Evolutionary conservation across 2,888 invertebrate species (phyloP), one percentile per base, ranked within the genome.

Genomic region (Sphinx pinastri): DNA sequence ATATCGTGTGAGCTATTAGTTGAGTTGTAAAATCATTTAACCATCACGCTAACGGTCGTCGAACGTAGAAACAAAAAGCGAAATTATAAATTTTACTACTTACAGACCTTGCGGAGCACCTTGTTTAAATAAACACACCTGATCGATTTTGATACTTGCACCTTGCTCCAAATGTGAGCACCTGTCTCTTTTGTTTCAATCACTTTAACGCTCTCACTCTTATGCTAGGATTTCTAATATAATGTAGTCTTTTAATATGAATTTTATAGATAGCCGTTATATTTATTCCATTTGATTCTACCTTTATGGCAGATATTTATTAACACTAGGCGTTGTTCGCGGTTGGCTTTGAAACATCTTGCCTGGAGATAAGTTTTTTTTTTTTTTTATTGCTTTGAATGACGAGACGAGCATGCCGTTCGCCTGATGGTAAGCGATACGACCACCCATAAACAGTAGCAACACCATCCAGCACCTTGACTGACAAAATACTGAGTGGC

Each of bases 111-210:
- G 82, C 81, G 79, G 81, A 88, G 87, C 93, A 92, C 92, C 92
- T 92, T 92, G 91, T 89, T 84, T 87, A 86, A 91, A 88, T 89
- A 92, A 93, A 93, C 86, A 92, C 92, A 93, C 93, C 93, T 93
- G 93, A 94, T 89, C 90, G 87, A 87, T 89, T 86, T 81, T 77
- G 80, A 81, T 80, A 71, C 77, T 76, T 91, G 92, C 93, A 94
- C 93, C 93, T 94, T 94, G 93, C 90, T 87, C 82, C 81, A 81
- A 87, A 86, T 82, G 84, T 82, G 78, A 80, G 78, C 82, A 84
- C 84, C 87, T 85, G 85, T 89, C 88, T 79, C 79, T 85, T 82
- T 79, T 80, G 75, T 82, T 77, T 83, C 78, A 81, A 81, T 77
- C 75, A 77, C 77, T 57, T 57, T 60, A 63, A 60, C 60, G 60